Evolutionary conservation across 2,888 invertebrate species (phyloP), one percentile per base, ranked within the genome.

Genomic region (Drosophila anomelani): DNA sequence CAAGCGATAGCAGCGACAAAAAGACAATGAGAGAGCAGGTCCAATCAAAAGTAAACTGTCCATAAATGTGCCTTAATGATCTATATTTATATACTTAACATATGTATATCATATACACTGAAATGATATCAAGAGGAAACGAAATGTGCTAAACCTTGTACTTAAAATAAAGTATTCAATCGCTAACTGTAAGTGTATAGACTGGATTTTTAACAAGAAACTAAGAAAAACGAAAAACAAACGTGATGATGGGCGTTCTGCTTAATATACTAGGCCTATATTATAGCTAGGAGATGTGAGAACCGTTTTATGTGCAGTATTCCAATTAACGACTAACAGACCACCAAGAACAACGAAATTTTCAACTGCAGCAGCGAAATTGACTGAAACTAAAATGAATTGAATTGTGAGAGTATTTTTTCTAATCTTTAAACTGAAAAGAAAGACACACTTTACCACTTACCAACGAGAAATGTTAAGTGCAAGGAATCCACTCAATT

Each of bases 11-110:
- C 72, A 73, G 56, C 62, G 67, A 67, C 68, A 70, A 58, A 68
- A 76, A 75, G 84, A 87, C 80, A 81, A 75, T 85, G 85, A 80
- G 66, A 87, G 85, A 87, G 85, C 84, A 85, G 85, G 83, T 85
- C 83, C 84, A 87, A 85, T 85, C 84, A 87, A 85, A 84, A 78
- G 82, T 76, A 79, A 82, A 82, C 85, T 85, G 84, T 85, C 84
- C 88, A 82, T 85, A 82, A 82, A 85, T 87, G 84, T 85, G 84
- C 84, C 84, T 85, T 85, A 85, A 85, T 77, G 76, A 83, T 85
- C 79, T 79, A 68, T 74, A 49, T 69, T 38, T 54, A 70, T 53
- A 70, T 49, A 69, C 47, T 60, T 61, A 17, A 64, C 51, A 39
- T 51, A 78, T 55, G 60, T 78, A 78, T 58, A 63, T 78, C 70